Evolutionary conservation across 2,888 invertebrate species (phyloP).

Genomic region (Drosophila tanythrix): DNA sequence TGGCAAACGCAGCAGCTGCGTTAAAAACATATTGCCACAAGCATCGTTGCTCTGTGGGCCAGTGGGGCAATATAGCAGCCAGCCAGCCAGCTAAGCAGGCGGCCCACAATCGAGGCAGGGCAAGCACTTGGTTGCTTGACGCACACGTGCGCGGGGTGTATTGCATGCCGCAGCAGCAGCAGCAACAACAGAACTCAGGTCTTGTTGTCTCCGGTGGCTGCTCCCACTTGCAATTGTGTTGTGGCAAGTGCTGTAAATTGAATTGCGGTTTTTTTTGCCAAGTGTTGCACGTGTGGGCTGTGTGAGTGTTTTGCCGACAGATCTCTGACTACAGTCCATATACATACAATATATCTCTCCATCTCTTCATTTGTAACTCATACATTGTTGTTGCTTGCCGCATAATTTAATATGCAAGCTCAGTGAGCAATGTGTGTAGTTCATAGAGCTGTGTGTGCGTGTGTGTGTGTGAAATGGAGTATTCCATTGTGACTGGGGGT

Average conservation of each 20-base stretch:
- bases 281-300: slow-evolving; percentile 45
- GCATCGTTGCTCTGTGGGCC: slow-evolving; percentile 48
- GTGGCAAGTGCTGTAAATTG: slow-evolving; percentile 61
- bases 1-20: slow-evolving; percentile 47
- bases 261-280: slow-evolving; percentile 55
- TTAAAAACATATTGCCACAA: slow-evolving; percentile 39
- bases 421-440: slow-evolving; percentile 36
- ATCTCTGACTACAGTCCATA: slow-evolving; percentile 17
- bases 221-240: slow-evolving; percentile 36
- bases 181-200: slow-evolving; percentile 3
- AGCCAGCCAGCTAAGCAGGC: slow-evolving; percentile 13
- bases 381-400: slow-evolving; percentile 27
- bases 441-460: not conserved
- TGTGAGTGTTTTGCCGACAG: slow-evolving; percentile 39
- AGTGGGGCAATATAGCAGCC: slow-evolving; percentile 50
- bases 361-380: slow-evolving; percentile 10
- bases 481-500: slow-evolving; percentile 12
- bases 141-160: slow-evolving; percentile 55
- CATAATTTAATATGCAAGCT: slow-evolving; percentile 46
- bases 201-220: slow-evolving; percentile 8
- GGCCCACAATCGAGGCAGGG: slow-evolving; percentile 12
- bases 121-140: slow-evolving; percentile 42
- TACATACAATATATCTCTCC: not conserved
- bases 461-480: slow-evolving; percentile 26
- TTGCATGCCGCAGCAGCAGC: slow-evolving; percentile 2